Conservation (phyloP, 2,113 vertebrate species). For the Diphyllodes magnificus region DNA sequence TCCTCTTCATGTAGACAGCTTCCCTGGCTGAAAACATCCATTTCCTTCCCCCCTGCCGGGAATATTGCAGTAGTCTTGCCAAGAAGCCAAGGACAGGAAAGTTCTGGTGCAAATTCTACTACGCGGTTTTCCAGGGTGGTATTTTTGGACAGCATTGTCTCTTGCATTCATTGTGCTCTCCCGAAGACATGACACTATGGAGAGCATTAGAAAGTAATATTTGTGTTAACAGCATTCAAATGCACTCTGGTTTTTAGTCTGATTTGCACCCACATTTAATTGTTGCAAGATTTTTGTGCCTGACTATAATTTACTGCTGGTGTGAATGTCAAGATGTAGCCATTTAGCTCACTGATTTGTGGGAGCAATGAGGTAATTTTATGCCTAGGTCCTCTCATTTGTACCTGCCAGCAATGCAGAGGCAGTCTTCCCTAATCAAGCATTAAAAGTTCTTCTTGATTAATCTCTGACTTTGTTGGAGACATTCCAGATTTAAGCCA, state of each 20-base stretch:
- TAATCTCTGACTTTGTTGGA: constrained; percentile 51
- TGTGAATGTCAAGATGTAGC: constrained; percentile 12
- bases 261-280: background rate
- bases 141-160: background rate
- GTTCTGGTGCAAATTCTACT: background rate
- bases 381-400: constrained; percentile 46
- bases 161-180: background rate
- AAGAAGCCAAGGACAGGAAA: background rate
- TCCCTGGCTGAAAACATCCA: background rate
- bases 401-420: constrained; percentile 43
- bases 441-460: constrained; percentile 54
- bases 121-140: background rate
- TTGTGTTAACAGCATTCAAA: background rate
- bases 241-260: background rate
- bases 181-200: background rate
- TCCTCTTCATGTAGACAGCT: background rate
- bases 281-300: background rate
- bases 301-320: constrained; percentile 28
- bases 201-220: background rate
- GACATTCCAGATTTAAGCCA: constrained; percentile 37
- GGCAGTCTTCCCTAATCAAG: constrained; percentile 42
- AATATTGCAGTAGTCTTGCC: background rate
- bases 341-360: constrained; percentile 57
- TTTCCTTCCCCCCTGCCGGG: background rate
- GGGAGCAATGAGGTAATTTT: constrained; percentile 59